These are phyloP conservation scores for Cydia pomonella DNA, from an alignment of 1,140 invertebrate genomes.

Conservation along the genomic window DNA sequence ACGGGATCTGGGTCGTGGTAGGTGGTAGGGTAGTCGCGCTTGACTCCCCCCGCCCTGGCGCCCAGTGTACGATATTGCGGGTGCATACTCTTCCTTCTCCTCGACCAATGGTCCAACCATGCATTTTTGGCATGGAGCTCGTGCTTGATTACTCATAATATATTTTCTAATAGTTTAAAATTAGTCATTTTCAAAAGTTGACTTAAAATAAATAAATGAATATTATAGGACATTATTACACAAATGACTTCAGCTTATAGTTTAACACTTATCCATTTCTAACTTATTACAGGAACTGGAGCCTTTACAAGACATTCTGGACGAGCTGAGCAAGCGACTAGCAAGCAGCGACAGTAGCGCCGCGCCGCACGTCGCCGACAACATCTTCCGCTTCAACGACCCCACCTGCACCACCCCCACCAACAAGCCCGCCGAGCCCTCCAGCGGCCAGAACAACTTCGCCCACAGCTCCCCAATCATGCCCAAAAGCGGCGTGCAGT, in stretches of 20 bases:
- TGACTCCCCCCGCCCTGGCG: too few relatives aligned
- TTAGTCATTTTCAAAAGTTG: too few relatives aligned
- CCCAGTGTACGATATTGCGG: too few relatives aligned
- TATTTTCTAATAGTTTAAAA: too few relatives aligned
- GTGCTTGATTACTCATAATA: too few relatives aligned
- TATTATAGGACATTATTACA: too few relatives aligned
- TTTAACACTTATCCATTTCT: background rate
- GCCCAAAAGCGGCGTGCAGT: conserved; percentile 75
- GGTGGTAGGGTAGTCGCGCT: too few relatives aligned
- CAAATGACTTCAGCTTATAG: background rate
- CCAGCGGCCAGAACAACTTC: conserved; percentile 64
- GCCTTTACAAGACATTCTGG: conserved; percentile 81
- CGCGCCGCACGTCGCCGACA: conserved; percentile 70
- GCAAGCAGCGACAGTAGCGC: conserved; percentile 69
- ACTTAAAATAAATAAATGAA: too few relatives aligned
- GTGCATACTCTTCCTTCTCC: too few relatives aligned
- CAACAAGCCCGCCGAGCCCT: conserved; percentile 46
- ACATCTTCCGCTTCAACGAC: conserved; percentile 85
- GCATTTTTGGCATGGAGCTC: too few relatives aligned
- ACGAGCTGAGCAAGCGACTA: conserved; percentile 79
- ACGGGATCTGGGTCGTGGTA: too few relatives aligned
- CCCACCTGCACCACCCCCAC: conserved; percentile 81
- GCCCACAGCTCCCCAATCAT: conserved; percentile 78
- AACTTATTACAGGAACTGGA: conserved; percentile 70
- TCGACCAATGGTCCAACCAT: too few relatives aligned